Evolutionary conservation across 2,113 vertebrate species (phyloP).

Genomic region (Hippopotamus amphibius): DNA sequence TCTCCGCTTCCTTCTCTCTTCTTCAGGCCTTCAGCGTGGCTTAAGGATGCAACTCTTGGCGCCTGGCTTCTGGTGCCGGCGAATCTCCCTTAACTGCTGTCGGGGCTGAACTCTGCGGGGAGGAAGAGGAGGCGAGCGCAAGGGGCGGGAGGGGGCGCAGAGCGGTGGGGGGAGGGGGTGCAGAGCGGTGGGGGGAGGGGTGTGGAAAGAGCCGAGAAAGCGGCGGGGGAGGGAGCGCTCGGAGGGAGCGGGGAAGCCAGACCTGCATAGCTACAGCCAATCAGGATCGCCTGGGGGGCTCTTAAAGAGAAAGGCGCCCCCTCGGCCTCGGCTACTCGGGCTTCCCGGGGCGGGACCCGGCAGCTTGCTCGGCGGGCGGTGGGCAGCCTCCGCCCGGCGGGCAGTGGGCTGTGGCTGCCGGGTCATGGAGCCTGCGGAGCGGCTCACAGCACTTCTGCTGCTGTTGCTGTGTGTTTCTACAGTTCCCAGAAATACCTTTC

Average conservation of each 20-base stretch:
- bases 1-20: background rate
- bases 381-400: background rate
- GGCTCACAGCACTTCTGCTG: background rate
- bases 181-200: background rate
- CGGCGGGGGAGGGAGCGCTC: background rate
- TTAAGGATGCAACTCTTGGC: background rate
- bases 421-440: background rate
- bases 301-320: slow-evolving; percentile 67
- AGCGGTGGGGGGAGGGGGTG: background rate
- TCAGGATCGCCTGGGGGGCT: slow-evolving; percentile 57
- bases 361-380: background rate
- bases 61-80: slow-evolving; percentile 76
- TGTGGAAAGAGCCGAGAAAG: background rate
- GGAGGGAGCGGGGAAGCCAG: background rate
- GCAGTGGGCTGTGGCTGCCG: background rate
- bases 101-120: background rate
- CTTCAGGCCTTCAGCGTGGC: background rate
- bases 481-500: background rate
- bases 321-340: background rate
- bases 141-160: background rate
- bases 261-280: slow-evolving; percentile 84
- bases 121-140: background rate
- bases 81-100: slow-evolving; percentile 11
- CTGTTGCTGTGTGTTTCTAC: background rate
- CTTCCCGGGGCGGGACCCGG: rapidly evolving